Percentiles rank a stretch among this genome's conserved stretches.
Evolutionary conservation across 2,797 vertebrate genomes (phyloP).

Genomic region (Gallirallus australis): DNA sequence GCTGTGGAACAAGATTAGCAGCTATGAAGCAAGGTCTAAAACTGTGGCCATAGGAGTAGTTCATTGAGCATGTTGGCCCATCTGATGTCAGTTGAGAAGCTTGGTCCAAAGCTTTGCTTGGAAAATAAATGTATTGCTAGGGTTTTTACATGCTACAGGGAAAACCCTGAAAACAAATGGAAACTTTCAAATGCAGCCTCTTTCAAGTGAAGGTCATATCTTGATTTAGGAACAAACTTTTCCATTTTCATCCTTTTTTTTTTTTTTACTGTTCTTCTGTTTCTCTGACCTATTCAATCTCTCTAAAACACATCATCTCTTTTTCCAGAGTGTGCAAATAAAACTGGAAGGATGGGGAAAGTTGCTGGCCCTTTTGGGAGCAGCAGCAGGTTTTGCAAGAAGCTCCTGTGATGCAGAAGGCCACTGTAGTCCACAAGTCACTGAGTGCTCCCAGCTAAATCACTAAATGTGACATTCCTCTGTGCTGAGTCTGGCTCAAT

Average conservation of each 20-base stretch:
- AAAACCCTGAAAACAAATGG: background rate
- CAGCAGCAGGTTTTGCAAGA: background rate
- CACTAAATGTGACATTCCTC: background rate
- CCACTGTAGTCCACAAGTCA: background rate
- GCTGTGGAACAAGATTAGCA: background rate
- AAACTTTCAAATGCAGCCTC: background rate
- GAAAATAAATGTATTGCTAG: background rate
- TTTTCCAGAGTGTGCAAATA: background rate
- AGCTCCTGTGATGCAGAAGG: background rate
- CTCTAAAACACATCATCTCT: background rate
- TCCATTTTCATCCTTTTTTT: background rate
- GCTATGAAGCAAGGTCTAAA: background rate
- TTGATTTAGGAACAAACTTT: background rate
- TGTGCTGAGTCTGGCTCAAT: background rate
- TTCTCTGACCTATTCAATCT: background rate
- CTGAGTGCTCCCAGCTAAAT: background rate
- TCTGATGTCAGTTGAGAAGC: background rate
- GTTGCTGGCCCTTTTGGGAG: background rate
- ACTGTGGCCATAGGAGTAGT: background rate
- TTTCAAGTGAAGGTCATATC: background rate
- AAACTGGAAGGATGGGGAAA: background rate
- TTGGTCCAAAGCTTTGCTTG: background rate
- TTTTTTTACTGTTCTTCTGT: background rate
- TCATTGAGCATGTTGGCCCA: accelerated
- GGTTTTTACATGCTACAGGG: background rate